Evolutionary conservation across 1,140 invertebrate genomes (phyloP), one percentile per base, ranked within the genome.

Genomic region (Carposina sasakii): DNA sequence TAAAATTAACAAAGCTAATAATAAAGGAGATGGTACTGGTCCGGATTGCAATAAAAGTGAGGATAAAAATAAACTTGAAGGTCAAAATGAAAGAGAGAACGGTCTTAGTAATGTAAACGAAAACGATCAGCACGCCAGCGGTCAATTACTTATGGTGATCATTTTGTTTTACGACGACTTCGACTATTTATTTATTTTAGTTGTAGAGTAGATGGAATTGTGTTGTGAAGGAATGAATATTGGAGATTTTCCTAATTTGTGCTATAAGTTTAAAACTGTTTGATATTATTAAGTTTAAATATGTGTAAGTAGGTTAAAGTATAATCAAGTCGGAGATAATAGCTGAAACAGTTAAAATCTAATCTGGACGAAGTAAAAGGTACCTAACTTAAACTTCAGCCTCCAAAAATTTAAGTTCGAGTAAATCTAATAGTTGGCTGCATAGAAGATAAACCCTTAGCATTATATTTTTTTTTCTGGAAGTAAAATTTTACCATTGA

Each of bases 101-200:
- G 54, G 13, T 24, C 19, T 46, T 44, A 31, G 22, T 44, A 54
- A 60, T 40, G 39, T 30, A 24, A 49, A 42, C 42, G 39, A 24
- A 33, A 34, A 40, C 5, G 62, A 50, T 52, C 57, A 57, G 48
- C 42, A 43, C 43, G 55, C 58, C 56, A 60, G 50, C 54, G 60
- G 67, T 68, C 74, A 73, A 71, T 74, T 76, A 70, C 53, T 71
- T 34, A 51, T 77, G 57, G 59, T 73, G 41, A 61, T 76, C 58
- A 54, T 74, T 43, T 45, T 67, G 23, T 54, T 62, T 42, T 67
- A 60, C 40, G 63, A 65, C 48, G 47, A 69, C 22, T 53, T 48
- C 41, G 60, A 66, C 30, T 67, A 60, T 51, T 45, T 69, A 24
- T 36, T 67, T 42, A 61, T 71, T 40, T 39, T 48, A 20, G 37